phyloP scores from a whole-genome alignment of 2,113 vertebrate genomes.

The Zonotrichia leucophrys region DNA sequence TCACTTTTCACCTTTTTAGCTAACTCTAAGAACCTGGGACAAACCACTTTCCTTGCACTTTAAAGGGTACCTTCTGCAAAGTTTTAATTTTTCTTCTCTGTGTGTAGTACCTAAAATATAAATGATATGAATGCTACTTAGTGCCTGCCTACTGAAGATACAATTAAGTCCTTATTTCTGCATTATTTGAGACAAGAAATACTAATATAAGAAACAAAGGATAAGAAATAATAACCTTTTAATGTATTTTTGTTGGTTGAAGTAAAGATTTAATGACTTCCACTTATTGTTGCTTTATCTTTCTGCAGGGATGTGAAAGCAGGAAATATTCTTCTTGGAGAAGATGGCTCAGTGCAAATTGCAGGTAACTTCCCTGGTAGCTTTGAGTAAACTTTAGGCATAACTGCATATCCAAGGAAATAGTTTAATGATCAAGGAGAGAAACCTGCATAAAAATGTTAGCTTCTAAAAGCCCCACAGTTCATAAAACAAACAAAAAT shows the following conservation, averaged over 20 bases:
- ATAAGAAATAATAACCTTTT: not conserved
- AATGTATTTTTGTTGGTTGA: not conserved
- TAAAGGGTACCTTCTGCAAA: not conserved
- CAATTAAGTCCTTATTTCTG: not conserved
- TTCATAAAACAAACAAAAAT: not conserved
- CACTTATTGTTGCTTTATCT: slow-evolving; percentile 44
- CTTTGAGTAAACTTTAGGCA: not conserved
- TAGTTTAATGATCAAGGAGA: not conserved
- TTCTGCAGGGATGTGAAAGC: slow-evolving; percentile 92
- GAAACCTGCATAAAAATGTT: not conserved
- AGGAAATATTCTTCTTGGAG: slow-evolving; percentile 95
- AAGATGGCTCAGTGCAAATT: slow-evolving; percentile 95
- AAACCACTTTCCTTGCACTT: not conserved
- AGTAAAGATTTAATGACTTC: not conserved
- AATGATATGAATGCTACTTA: not conserved
- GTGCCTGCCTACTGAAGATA: not conserved
- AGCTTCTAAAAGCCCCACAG: not conserved
- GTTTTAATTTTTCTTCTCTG: not conserved
- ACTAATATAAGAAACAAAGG: not conserved
- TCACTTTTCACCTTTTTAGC: not conserved
- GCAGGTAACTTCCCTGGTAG: slow-evolving; percentile 80
- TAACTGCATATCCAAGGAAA: not conserved
- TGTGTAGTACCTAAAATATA: not conserved
- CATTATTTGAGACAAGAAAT: not conserved
- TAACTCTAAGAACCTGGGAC: not conserved